These are phyloP conservation scores for Ceratina japonica DNA, from an alignment of 1,140 invertebrate genomes.

Conservation along the genomic window DNA sequence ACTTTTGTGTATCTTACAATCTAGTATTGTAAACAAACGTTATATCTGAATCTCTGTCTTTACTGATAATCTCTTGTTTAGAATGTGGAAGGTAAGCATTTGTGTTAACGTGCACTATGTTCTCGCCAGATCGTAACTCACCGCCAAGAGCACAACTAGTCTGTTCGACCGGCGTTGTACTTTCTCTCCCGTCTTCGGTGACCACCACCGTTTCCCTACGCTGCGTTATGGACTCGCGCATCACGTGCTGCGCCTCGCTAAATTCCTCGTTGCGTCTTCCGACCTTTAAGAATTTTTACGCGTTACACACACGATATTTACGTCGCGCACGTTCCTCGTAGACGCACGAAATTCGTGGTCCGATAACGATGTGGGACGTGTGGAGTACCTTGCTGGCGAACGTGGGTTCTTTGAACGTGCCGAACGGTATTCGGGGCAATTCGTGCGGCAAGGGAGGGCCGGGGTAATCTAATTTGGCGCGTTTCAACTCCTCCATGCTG, in stretches of 20 bases:
- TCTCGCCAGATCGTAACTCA: constrained; percentile 69
- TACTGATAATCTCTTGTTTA: constrained; percentile 45
- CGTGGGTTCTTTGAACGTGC: constrained; percentile 88
- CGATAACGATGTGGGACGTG: background rate
- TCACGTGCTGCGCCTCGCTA: constrained; percentile 83
- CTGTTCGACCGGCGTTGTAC: constrained; percentile 71
- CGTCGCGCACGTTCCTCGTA: too few relatives aligned
- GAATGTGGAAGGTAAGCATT: constrained; percentile 45
- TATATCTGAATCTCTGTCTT: constrained; percentile 54
- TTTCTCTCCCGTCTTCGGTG: constrained; percentile 69
- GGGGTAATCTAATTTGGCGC: constrained; percentile 90
- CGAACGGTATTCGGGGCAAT: constrained; percentile 90
- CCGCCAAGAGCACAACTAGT: constrained; percentile 75
- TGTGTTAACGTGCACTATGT: constrained; percentile 57
- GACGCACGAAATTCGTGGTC: background rate
- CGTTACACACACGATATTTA: background rate
- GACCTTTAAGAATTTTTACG: constrained; percentile 74
- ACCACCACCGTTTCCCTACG: constrained; percentile 81
- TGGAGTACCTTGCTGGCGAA: constrained; percentile 80
- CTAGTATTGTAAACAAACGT: constrained; percentile 72
- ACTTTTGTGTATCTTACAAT: constrained; percentile 54
- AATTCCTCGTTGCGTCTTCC: constrained; percentile 88
- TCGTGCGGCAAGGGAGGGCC: constrained; percentile 87
- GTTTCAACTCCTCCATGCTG: constrained; percentile 92
- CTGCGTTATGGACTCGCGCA: constrained; percentile 77